phyloP scores from a whole-genome alignment of 2,113 vertebrate species.

The Hippoglossus stenolepis region DNA sequence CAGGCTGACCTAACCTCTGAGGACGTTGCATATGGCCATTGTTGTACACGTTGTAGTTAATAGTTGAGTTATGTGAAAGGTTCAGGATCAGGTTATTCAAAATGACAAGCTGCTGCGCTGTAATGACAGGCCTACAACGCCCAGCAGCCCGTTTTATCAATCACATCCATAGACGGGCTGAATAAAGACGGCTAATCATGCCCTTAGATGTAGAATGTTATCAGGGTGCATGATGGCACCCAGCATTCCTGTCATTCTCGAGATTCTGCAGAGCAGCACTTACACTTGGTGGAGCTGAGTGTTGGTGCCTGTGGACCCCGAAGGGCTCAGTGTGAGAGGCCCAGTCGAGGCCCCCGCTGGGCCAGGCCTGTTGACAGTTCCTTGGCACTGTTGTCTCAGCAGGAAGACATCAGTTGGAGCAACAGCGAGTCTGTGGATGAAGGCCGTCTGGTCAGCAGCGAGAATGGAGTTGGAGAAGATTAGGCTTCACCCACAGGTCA shows the following conservation, averaged over 20 bases:
- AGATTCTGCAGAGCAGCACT: constrained; percentile 62
- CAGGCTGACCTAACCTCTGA: no score
- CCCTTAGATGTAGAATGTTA: constrained; percentile 67
- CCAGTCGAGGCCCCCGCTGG: constrained; percentile 55
- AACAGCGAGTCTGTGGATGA: constrained; percentile 89
- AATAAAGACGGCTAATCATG: constrained; percentile 53
- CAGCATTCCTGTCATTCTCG: constrained; percentile 76
- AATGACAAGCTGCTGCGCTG: constrained; percentile 47
- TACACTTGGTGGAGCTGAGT: constrained; percentile 26
- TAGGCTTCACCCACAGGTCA: constrained; percentile 94
- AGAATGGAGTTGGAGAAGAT: constrained; percentile 92
- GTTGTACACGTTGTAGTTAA: background rate
- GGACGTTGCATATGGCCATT: background rate
- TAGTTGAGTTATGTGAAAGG: constrained; percentile 29
- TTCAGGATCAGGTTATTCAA: constrained; percentile 38
- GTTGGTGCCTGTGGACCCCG: constrained; percentile 61
- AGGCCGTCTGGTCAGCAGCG: constrained; percentile 86
- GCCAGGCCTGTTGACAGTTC: constrained; percentile 90
- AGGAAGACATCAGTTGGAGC: constrained; percentile 96
- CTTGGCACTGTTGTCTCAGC: constrained; percentile 95
- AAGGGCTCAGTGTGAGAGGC: constrained; percentile 57
- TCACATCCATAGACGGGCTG: constrained; percentile 51
- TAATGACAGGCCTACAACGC: constrained; percentile 53
- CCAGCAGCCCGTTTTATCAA: constrained; percentile 48
- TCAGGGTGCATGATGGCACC: constrained; percentile 69